A percentile compares a stretch with the other conserved stretches of the same genome.
Evolutionary conservation across 2,797 vertebrate species (phyloP).

Genomic region (Rousettus madagascariensis): DNA sequence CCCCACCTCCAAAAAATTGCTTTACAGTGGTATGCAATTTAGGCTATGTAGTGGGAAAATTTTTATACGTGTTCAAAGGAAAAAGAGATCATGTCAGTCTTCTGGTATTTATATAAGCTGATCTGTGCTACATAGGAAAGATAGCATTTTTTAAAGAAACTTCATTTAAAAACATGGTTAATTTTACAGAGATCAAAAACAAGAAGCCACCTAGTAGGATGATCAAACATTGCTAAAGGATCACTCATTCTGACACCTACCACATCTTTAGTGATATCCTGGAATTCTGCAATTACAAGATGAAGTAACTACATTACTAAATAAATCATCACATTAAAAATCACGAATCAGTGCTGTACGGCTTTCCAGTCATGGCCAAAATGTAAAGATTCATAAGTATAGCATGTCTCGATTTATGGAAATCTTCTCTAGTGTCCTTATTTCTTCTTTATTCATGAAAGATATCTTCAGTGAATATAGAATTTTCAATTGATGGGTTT

Average conservation of each 20-base stretch:
- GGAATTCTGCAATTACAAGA: too few relatives aligned
- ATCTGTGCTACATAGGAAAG: neutral
- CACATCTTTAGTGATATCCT: neutral
- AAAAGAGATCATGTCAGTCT: neutral
- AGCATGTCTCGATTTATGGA: neutral
- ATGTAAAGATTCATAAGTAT: neutral
- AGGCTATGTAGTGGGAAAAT: neutral
- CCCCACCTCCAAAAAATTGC: neutral
- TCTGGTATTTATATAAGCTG: neutral
- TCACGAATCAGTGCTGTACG: neutral
- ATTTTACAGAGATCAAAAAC: neutral
- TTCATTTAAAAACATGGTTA: neutral
- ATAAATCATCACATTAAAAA: neutral
- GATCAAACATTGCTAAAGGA: neutral
- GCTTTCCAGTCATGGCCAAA: neutral
- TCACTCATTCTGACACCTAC: neutral
- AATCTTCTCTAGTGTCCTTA: neutral
- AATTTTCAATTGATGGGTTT: neutral
- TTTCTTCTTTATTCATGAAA: neutral
- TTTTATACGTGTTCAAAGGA: neutral
- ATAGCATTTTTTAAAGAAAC: neutral
- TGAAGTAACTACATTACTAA: too few relatives aligned
- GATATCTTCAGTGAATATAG: neutral
- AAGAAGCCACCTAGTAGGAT: neutral
- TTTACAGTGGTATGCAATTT: neutral